These are phyloP conservation scores for Mareca strepera DNA, from an alignment of 2,797 vertebrate genomes.

Conservation along the genomic window DNA sequence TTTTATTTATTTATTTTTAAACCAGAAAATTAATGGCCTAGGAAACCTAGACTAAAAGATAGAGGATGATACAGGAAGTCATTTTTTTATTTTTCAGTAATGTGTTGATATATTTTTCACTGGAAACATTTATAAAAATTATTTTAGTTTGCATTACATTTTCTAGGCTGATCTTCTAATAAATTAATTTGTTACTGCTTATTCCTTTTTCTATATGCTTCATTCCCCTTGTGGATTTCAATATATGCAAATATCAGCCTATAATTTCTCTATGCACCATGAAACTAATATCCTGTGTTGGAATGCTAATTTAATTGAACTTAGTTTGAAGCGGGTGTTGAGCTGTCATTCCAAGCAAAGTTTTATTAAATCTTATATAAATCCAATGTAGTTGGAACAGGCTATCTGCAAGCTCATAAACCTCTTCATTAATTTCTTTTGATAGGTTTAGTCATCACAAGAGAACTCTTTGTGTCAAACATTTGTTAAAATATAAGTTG, in stretches of 20 bases:
- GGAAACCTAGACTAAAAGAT: not conserved
- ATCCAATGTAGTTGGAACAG: not conserved
- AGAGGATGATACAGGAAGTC: not conserved
- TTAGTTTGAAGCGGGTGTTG: not conserved
- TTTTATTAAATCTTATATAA: conserved; percentile 44
- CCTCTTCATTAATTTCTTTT: conserved; percentile 2
- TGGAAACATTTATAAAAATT: not conserved
- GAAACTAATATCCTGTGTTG: not conserved
- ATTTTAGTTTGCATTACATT: not conserved
- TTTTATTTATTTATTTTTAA: not conserved
- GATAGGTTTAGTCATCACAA: not conserved
- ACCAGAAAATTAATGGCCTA: not conserved
- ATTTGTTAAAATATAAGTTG: not conserved
- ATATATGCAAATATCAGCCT: not conserved
- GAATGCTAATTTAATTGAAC: conserved; percentile 40
- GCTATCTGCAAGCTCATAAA: not conserved
- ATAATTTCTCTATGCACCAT: conserved; percentile 12
- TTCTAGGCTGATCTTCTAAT: not conserved
- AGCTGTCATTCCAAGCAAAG: conserved; percentile 22
- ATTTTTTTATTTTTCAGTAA: not conserved
- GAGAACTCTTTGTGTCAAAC: not conserved
- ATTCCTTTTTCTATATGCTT: not conserved
- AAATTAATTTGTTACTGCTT: not conserved
- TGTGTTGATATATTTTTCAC: not conserved
- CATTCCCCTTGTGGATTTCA: not conserved